phyloP scores from a whole-genome alignment of 2,888 invertebrate genomes.

The Mythimna lalbum region DNA sequence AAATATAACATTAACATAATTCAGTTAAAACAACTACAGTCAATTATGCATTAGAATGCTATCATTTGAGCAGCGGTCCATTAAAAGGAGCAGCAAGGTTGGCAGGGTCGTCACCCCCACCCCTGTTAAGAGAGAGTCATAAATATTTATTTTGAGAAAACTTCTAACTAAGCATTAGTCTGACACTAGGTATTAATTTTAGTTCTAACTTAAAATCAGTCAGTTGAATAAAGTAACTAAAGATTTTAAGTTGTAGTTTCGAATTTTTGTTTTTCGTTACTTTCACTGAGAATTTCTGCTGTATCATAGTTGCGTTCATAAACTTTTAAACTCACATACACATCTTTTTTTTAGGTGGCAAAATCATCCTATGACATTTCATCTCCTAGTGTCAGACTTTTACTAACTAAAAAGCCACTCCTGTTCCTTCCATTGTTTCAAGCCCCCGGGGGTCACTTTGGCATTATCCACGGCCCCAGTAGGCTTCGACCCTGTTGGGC shows the following conservation, averaged over 20 bases:
- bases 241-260: background rate
- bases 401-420: too few relatives aligned
- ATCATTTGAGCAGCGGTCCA: background rate
- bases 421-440: too few relatives aligned
- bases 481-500: too few relatives aligned
- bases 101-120: background rate
- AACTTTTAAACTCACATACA: too few relatives aligned
- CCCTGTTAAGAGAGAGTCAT: background rate
- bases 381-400: too few relatives aligned
- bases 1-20: conserved; percentile 10
- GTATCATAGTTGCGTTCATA: too few relatives aligned
- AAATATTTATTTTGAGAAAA: conserved; percentile 5
- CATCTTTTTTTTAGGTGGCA: too few relatives aligned
- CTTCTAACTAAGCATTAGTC: conserved; percentile 9
- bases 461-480: too few relatives aligned
- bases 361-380: too few relatives aligned
- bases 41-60: conserved; percentile 1
- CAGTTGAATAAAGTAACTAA: background rate
- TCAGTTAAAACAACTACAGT: background rate
- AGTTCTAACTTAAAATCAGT: background rate
- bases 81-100: too few relatives aligned
- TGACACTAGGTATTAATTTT: background rate
- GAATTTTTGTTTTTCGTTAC: background rate
- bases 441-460: too few relatives aligned
- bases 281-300: too few relatives aligned